Evolutionary conservation across 2,888 invertebrate species (phyloP).

Genomic region (Hemaris fuciformis): DNA sequence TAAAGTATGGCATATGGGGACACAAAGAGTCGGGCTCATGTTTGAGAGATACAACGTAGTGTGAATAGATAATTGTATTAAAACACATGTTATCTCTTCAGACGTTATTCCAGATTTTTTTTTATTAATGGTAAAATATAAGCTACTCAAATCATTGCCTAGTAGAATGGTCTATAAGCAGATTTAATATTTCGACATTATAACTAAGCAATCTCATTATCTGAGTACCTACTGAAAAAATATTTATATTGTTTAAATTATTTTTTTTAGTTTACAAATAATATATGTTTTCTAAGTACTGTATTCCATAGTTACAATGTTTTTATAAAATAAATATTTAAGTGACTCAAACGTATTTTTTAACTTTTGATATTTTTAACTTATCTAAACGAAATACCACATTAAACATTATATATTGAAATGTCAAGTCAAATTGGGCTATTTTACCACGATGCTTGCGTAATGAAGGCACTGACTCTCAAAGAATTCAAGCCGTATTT

Average conservation of each 20-base stretch:
- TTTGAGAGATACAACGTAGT: slow-evolving; percentile 14
- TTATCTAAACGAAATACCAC: too few species aligned
- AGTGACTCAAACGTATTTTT: too few species aligned
- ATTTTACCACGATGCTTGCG: not conserved
- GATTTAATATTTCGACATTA: too few species aligned
- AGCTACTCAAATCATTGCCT: not conserved
- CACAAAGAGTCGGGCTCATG: slow-evolving; percentile 19
- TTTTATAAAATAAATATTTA: too few species aligned
- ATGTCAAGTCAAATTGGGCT: not conserved
- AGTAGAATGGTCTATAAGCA: not conserved
- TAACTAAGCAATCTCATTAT: too few species aligned
- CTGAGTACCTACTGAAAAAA: too few species aligned
- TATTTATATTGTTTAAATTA: too few species aligned
- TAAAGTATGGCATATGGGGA: slow-evolving; percentile 22
- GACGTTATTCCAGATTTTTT: not conserved
- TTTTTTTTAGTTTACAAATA: too few species aligned
- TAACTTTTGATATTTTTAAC: too few species aligned
- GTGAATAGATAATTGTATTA: slow-evolving; percentile 11
- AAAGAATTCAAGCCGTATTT: not conserved
- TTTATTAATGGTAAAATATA: not conserved
- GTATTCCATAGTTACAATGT: too few species aligned
- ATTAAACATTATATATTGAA: too few species aligned
- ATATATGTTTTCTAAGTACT: too few species aligned
- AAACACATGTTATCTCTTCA: not conserved
- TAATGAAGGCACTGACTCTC: not conserved